Evolutionary conservation across 2,113 vertebrate genomes (phyloP), one percentile per base, ranked within the genome.

Genomic region (Passer montanus): DNA sequence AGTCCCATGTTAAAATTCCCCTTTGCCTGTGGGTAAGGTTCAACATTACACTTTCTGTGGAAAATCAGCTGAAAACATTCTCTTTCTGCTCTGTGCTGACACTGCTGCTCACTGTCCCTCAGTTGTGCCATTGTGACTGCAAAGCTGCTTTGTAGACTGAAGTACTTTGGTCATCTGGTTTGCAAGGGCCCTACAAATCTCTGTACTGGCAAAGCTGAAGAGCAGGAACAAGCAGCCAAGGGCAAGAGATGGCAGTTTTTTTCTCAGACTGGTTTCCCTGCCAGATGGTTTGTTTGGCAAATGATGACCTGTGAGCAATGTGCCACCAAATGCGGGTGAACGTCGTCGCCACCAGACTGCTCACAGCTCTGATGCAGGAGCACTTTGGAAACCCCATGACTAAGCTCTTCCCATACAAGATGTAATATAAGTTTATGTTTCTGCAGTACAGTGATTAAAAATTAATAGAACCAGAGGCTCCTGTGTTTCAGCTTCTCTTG

Each of bases 371-470:
- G 31, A 50, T 23, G 63, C 33, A 74, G 78, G 21, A 50, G 14
- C 50, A 18, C 23, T 70, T 90, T 13, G 59, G 73, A 84, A 90
- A 73, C 10, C 27, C 63, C 2, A 7, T 67, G 76, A 53, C 50
- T 43, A 83, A 92, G 55, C 17, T 86, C 76, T 86, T 69, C 75
- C 59, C 39, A 70, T 23, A 26, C 22, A 60, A 81, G 28, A 72
- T 19, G 37, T 76, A 63, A 76, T 49, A n/a, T 5, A 83, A 77
- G 7, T 41, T 52, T 55, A 55, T 43, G 78, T 77, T 81, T 76
- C 74, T 93, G 80, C 63, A 86, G 47, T 44, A 55, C 7, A 52
- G 26, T 80, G n/a, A 89, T 92, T 81, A 93, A 95, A 95, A 89
- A 84, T 81, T 90, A 84, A 90, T 73, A 56, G 73, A 90, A 82